Evolutionary conservation across 2,888 invertebrate species (phyloP).

Genomic region (Rhingia campestris): DNA sequence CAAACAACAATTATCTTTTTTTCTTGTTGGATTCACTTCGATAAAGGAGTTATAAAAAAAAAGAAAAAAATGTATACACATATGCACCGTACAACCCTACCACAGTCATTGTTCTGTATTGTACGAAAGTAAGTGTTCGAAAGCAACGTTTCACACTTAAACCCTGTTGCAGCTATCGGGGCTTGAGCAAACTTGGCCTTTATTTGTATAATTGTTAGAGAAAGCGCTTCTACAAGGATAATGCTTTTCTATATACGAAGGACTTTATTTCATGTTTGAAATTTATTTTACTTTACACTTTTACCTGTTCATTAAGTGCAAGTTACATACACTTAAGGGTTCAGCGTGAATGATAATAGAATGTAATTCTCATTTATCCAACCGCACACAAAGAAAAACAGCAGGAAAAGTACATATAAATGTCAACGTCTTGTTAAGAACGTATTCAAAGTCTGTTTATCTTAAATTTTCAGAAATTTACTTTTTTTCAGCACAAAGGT

Average conservation of each 20-base stretch:
- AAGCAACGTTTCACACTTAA: constrained; percentile 27
- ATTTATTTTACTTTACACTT: constrained; percentile 34
- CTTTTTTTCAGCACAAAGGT: no score
- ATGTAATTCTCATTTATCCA: constrained; percentile 44
- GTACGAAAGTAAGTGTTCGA: constrained; percentile 7
- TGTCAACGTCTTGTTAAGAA: constrained; percentile 13
- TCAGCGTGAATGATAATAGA: constrained; percentile 34
- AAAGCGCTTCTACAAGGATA: constrained; percentile 22
- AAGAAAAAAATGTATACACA: neutral
- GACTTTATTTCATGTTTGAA: constrained; percentile 14
- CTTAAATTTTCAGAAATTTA: no score
- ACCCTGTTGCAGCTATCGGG: constrained; percentile 20
- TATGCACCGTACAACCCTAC: constrained; percentile 8
- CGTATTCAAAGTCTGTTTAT: neutral
- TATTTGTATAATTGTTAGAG: constrained; percentile 46
- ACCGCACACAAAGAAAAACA: neutral
- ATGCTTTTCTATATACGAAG: constrained; percentile 2
- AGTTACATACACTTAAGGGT: constrained; percentile 32
- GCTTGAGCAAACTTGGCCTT: constrained; percentile 31
- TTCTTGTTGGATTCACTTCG: constrained; percentile 42
- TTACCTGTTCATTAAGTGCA: constrained; percentile 48
- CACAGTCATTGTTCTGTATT: constrained; percentile 21
- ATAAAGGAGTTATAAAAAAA: constrained; percentile 6
- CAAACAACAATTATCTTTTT: constrained; percentile 43
- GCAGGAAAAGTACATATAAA: constrained; percentile 11